Evolutionary conservation across 2,888 invertebrate species (phyloP).

Genomic region (Syrista parreyssii): DNA sequence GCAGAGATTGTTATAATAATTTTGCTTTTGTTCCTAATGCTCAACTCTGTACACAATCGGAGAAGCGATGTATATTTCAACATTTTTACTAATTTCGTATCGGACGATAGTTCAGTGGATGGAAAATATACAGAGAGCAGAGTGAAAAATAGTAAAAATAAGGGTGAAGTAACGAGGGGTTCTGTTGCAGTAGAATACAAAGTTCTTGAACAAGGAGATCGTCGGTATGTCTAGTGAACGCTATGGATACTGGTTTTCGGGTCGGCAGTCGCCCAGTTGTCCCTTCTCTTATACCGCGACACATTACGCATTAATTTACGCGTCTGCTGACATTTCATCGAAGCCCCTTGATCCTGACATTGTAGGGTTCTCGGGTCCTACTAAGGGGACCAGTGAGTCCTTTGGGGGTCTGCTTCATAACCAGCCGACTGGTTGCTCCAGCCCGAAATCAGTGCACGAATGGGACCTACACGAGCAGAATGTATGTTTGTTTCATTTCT

Average conservation of each 20-base stretch:
- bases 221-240: not conserved
- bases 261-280: not conserved
- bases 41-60: not conserved
- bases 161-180: not conserved
- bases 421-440: not conserved
- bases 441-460: not conserved
- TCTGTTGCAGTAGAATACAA: not conserved
- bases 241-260: constrained; percentile 15
- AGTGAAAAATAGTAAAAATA: not conserved
- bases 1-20: too few relatives aligned
- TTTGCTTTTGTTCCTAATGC: too few relatives aligned
- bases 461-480: not conserved
- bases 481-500: constrained; percentile 30
- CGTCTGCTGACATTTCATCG: constrained; percentile 23
- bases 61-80: not conserved
- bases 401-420: not conserved
- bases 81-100: not conserved
- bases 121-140: not conserved
- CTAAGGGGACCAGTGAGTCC: not conserved
- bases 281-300: constrained; percentile 18
- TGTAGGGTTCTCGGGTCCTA: not conserved
- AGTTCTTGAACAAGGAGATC: not conserved
- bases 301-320: constrained; percentile 26
- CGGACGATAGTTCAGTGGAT: not conserved
- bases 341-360: not conserved